Conservation (phyloP, 2,113 vertebrate genomes). For the Prinia subflava region DNA sequence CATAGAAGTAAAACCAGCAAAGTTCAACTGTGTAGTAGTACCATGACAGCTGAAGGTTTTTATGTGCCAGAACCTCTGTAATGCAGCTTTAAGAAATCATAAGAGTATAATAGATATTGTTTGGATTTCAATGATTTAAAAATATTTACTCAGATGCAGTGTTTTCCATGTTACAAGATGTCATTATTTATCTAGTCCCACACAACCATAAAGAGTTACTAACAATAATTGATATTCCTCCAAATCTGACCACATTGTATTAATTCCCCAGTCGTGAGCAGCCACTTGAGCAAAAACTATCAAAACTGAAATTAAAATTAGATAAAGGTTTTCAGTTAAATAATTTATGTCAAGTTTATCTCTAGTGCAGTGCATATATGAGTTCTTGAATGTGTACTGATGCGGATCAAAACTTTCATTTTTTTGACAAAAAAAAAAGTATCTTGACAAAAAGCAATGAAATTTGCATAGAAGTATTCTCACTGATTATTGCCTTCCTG, state of each 20-base stretch:
- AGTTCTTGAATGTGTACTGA: not conserved
- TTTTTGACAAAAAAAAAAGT: not conserved
- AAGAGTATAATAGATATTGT: not conserved
- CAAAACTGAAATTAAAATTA: not conserved
- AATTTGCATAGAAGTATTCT: not conserved
- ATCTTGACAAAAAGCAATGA: not conserved
- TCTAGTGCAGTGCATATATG: not conserved
- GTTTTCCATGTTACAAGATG: not conserved
- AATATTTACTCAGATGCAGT: not conserved
- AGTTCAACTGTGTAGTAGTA: not conserved
- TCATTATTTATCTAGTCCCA: not conserved
- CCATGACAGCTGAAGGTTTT: not conserved
- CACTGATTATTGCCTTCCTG: not conserved
- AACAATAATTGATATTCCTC: not conserved
- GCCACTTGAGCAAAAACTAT: not conserved
- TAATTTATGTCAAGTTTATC: not conserved
- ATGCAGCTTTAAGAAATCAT: not conserved
- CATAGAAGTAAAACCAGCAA: not conserved
- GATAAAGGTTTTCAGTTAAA: not conserved
- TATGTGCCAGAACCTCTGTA: not conserved
- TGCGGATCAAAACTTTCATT: not conserved
- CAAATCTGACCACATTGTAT: not conserved
- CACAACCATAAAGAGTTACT: not conserved
- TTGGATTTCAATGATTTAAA: not conserved
- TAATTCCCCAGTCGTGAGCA: not conserved